phyloP scores from a whole-genome alignment of 2,113 vertebrate species.

The Trematomus loennbergii region DNA sequence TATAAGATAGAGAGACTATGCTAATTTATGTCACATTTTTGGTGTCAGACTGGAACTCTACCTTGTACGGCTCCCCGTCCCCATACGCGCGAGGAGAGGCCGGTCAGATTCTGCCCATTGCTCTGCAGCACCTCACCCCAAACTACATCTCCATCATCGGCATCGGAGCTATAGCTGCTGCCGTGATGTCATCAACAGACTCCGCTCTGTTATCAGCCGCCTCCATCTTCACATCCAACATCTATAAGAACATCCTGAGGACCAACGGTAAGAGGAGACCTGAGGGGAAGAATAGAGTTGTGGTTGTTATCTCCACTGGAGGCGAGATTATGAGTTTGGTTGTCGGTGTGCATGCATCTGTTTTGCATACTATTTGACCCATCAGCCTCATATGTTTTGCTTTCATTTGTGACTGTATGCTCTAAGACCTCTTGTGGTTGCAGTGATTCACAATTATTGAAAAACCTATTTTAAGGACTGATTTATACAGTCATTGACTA shows the following conservation, averaged over 20 bases:
- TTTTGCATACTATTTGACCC: too few relatives aligned
- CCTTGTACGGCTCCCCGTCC: conserved; percentile 47
- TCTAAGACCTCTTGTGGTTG: too few relatives aligned
- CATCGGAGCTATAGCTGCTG: conserved; percentile 72
- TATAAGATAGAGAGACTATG: too few relatives aligned
- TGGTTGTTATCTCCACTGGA: background rate
- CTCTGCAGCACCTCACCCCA: conserved; percentile 64
- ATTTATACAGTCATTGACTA: too few relatives aligned
- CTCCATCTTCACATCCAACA: conserved; percentile 71
- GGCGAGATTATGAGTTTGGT: too few relatives aligned
- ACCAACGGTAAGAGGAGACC: conserved; percentile 31
- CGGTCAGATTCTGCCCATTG: conserved; percentile 58
- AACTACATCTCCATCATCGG: conserved; percentile 54
- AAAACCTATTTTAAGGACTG: too few relatives aligned
- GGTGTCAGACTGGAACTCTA: conserved; percentile 71
- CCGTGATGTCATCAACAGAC: conserved; percentile 79
- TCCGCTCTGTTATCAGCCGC: conserved; percentile 72
- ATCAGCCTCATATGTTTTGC: too few relatives aligned
- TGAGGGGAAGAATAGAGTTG: background rate
- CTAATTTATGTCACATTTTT: background rate
- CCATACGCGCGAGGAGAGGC: conserved; percentile 53
- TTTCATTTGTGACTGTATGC: too few relatives aligned
- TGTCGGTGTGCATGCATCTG: too few relatives aligned
- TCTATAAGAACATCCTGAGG: conserved; percentile 68
- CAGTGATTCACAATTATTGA: too few relatives aligned